Percentiles rank a stretch among this genome's conserved stretches.
phyloP scores from a whole-genome alignment of 1,140 invertebrate species.

The Drosophila athabasca region DNA sequence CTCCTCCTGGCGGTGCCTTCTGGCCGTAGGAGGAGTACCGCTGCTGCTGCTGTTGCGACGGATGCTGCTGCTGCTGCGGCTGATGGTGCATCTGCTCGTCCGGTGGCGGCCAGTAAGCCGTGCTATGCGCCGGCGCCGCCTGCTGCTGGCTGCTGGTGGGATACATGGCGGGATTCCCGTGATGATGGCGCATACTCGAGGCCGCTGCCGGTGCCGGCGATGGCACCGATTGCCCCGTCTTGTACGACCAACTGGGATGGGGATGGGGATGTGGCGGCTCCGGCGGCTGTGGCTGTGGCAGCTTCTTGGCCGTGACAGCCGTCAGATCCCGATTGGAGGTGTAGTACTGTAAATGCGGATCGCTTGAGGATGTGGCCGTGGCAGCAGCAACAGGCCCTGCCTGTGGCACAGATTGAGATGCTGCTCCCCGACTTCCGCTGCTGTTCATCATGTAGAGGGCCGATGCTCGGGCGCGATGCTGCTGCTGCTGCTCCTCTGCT shows the following conservation, averaged over 20 bases:
- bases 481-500: constrained; percentile 16
- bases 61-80: constrained; percentile 5
- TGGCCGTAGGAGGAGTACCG: constrained; percentile 47
- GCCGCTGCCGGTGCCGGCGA: constrained; percentile 34
- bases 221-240: constrained; percentile 26
- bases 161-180: constrained; percentile 38
- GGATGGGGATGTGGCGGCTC: constrained; percentile 18
- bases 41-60: constrained; percentile 20
- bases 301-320: constrained; percentile 33
- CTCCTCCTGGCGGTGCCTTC: constrained; percentile 14
- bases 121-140: constrained; percentile 19
- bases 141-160: constrained; percentile 33
- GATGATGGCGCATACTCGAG: constrained; percentile 26
- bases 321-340: constrained; percentile 67
- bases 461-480: constrained; percentile 21
- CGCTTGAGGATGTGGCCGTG: constrained; percentile 15
- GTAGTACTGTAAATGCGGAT: constrained; percentile 72
- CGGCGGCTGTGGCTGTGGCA: constrained; percentile 31
- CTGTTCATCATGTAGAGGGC: constrained; percentile 46
- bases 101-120: constrained; percentile 43
- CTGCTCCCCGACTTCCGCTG: constrained; percentile 11
- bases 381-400: constrained; percentile 32
- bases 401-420: constrained; percentile 41
- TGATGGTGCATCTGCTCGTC: constrained; percentile 48
- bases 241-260: constrained; percentile 58